Percentiles rank a stretch among this genome's conserved stretches.
phyloP scores from a whole-genome alignment of 2,113 vertebrate species.

The Python bivittatus region DNA sequence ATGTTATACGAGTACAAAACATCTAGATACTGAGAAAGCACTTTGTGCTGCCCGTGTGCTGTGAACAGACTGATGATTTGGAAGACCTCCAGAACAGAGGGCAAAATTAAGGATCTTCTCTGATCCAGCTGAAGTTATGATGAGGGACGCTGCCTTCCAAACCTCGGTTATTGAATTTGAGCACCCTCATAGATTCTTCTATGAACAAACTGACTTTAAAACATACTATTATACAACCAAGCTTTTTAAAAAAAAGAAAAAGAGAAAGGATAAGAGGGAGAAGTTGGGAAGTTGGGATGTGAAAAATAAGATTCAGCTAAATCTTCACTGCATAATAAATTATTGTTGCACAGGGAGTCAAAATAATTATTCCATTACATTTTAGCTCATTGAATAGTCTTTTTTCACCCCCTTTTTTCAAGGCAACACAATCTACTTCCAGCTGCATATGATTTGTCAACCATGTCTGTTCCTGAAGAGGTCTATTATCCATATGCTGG shows the following conservation, averaged over 20 bases:
- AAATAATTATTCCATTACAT: constrained; percentile 30
- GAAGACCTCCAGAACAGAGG: constrained; percentile 55
- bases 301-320: constrained; percentile 58
- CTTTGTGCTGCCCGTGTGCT: constrained; percentile 51
- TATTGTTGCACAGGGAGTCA: constrained; percentile 21
- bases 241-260: constrained; percentile 11
- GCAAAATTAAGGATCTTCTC: constrained; percentile 55
- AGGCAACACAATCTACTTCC: background rate
- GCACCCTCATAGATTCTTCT: constrained; percentile 70
- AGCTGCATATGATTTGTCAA: background rate
- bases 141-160: constrained; percentile 64
- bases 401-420: background rate
- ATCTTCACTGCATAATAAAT: constrained; percentile 56
- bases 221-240: constrained; percentile 53
- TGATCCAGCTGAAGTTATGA: constrained; percentile 54
- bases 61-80: constrained; percentile 54
- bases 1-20: constrained; percentile 19
- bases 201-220: constrained; percentile 48
- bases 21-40: constrained; percentile 43
- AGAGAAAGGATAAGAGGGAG: constrained; percentile 11
- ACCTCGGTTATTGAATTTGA: constrained; percentile 70
- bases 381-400: constrained; percentile 17
- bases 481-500: background rate
- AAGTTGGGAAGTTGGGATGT: constrained; percentile 34
- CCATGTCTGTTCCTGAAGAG: background rate